A percentile compares a stretch with the other conserved stretches of the same genome.
Conservation (phyloP, 1,140 invertebrate species). For the Periplaneta americana region DNA sequence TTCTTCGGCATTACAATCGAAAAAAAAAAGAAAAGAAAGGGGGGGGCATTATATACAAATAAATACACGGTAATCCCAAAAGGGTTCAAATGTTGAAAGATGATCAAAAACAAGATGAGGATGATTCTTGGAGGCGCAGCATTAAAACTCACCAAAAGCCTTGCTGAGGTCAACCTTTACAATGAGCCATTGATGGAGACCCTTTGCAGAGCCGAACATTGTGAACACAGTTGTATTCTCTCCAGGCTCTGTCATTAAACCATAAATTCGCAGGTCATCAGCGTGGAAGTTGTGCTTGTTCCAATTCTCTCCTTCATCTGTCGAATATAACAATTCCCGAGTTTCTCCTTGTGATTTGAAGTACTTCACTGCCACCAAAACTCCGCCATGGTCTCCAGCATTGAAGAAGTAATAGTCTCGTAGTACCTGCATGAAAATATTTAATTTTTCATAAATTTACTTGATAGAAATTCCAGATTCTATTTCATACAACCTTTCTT, state of each 20-base stretch:
- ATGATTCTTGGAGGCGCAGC: background rate
- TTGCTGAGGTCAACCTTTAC: constrained; percentile 73
- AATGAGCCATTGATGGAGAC: constrained; percentile 78
- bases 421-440: constrained; percentile 43
- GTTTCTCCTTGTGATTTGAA: constrained; percentile 70
- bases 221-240: constrained; percentile 89
- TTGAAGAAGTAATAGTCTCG: constrained; percentile 83
- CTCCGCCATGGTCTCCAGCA: constrained; percentile 82
- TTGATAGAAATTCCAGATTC: too few relatives aligned
- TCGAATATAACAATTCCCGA: constrained; percentile 73
- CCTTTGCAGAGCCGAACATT: constrained; percentile 76
- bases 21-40: too few relatives aligned
- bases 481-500: too few relatives aligned
- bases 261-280: constrained; percentile 71
- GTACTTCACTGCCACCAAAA: constrained; percentile 77
- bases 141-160: constrained; percentile 52
- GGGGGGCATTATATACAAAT: too few relatives aligned
- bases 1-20: too few relatives aligned
- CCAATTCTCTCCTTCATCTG: constrained; percentile 82
- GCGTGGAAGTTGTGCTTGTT: constrained; percentile 60
- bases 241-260: constrained; percentile 85
- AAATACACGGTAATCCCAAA: too few relatives aligned
- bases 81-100: too few relatives aligned
- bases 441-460: too few relatives aligned
- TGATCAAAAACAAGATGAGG: too few relatives aligned